These are phyloP conservation scores for Cacatua alba DNA, from an alignment of 2,113 vertebrate genomes.

Conservation along the genomic window DNA sequence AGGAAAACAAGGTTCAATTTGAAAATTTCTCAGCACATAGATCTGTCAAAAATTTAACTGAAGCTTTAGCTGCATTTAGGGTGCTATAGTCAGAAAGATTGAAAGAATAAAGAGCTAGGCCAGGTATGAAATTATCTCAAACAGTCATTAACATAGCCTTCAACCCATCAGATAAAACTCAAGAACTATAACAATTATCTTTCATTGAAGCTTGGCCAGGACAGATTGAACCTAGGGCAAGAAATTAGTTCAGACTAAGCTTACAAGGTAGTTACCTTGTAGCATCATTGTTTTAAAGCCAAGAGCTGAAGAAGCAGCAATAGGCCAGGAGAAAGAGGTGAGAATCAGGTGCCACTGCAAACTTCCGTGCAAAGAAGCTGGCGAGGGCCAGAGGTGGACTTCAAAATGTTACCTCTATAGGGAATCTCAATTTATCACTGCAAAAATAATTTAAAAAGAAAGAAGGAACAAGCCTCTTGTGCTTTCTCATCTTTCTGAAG, in stretches of 20 bases:
- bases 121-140: neutral
- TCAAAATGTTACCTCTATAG: neutral
- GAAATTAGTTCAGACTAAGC: neutral
- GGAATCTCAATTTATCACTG: neutral
- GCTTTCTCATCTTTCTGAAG: neutral
- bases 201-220: neutral
- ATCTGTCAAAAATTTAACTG: neutral
- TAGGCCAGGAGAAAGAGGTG: neutral
- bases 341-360: neutral
- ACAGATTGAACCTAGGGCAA: neutral
- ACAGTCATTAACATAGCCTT: neutral
- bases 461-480: neutral
- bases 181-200: neutral
- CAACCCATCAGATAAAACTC: neutral
- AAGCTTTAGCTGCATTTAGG: neutral
- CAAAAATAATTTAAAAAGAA: neutral
- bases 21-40: neutral
- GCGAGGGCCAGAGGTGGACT: neutral
- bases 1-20: neutral
- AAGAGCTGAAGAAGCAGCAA: neutral
- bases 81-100: neutral
- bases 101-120: neutral
- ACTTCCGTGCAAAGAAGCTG: neutral
- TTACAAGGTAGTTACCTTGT: neutral
- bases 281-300: neutral